Percentiles rank a stretch among this genome's conserved stretches.
These are phyloP conservation scores for Eunapius fragilis DNA, from an alignment of 37 sponge, comb jelly and placozoan species.

Conservation along the genomic window DNA sequence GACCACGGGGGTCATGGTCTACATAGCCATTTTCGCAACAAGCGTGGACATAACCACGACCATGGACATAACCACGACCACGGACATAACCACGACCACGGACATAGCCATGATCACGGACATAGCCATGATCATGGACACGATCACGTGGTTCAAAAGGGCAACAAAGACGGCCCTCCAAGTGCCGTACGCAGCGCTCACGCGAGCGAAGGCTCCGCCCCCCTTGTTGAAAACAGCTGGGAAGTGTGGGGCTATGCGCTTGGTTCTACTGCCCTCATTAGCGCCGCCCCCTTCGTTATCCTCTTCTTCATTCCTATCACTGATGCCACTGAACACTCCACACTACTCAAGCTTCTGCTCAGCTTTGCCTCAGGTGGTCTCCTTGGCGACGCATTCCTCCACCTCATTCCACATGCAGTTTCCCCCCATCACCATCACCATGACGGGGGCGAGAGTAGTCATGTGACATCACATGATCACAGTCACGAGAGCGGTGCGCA, in stretches of 20 bases:
- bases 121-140: neutral
- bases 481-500: constrained; percentile 43
- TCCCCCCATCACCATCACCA: constrained; percentile 61
- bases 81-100: neutral
- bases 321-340: constrained; percentile 59
- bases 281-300: constrained; percentile 88
- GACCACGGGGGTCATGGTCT: too few species aligned
- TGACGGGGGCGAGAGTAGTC: constrained; percentile 37
- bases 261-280: constrained; percentile 79
- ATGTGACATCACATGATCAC: constrained; percentile 43
- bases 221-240: neutral
- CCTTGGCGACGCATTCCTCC: constrained; percentile 95
- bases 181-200: neutral
- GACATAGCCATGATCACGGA: neutral
- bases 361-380: constrained; percentile 97
- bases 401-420: constrained; percentile 95
- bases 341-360: constrained; percentile 81
- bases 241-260: constrained; percentile 78
- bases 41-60: neutral
- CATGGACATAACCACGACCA: neutral
- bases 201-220: too few species aligned
- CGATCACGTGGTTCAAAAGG: neutral
- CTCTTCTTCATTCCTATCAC: constrained; percentile 89
- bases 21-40: neutral
- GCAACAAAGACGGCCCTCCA: neutral